Conservation (phyloP, 2,113 vertebrate genomes). For the Seriola rivoliana region DNA sequence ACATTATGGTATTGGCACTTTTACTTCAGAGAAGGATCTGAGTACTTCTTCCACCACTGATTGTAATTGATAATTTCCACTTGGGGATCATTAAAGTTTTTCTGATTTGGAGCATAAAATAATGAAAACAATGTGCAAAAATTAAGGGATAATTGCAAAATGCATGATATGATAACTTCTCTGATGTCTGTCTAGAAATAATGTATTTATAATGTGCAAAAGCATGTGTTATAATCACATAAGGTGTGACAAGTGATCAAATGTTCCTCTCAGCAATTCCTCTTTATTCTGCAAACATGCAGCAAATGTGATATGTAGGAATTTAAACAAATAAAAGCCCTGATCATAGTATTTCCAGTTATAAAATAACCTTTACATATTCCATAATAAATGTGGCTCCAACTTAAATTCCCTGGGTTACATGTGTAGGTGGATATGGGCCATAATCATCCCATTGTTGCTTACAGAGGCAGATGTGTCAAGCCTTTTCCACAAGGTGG, state of each 20-base stretch:
- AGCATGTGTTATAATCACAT: background rate
- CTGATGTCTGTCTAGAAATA: background rate
- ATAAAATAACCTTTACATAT: background rate
- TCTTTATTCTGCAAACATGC: background rate
- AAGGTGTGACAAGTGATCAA: background rate
- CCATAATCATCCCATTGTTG: background rate
- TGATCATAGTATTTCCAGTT: background rate
- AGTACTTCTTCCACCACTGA: background rate
- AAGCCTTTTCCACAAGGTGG: conserved; percentile 67
- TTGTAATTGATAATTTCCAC: background rate
- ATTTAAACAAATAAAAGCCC: background rate
- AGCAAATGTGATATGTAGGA: background rate
- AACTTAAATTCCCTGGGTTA: background rate
- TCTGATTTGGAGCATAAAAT: background rate
- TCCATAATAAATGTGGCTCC: background rate
- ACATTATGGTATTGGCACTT: background rate
- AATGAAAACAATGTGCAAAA: background rate
- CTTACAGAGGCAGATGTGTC: background rate
- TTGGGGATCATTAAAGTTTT: no score
- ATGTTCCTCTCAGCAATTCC: background rate
- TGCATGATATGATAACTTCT: background rate
- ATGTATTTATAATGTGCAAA: background rate
- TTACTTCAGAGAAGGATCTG: background rate
- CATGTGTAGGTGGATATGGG: background rate
- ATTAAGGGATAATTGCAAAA: background rate